phyloP scores from a whole-genome alignment of 2,888 invertebrate genomes.

The Mermis nigrescens region DNA sequence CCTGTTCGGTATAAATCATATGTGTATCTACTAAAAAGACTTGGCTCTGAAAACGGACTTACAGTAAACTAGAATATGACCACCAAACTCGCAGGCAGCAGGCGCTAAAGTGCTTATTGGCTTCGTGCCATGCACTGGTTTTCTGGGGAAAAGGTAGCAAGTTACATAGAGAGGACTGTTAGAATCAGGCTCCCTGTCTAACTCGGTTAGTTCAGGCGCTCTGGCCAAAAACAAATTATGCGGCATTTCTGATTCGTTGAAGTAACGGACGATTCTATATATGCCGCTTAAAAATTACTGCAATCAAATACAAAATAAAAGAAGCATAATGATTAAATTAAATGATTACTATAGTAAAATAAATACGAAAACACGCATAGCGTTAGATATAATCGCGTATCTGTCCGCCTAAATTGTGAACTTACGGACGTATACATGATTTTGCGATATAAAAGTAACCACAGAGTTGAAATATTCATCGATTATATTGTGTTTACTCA shows the following conservation, averaged over 20 bases:
- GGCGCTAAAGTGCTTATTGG: conserved; percentile 27
- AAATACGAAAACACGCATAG: no score
- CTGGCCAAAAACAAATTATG: conserved; percentile 29
- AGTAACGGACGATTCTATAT: conserved; percentile 12
- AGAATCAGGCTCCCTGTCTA: neutral
- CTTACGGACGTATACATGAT: no score
- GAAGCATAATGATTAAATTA: no score
- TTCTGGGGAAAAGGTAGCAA: conserved; percentile 26
- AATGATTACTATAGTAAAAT: no score
- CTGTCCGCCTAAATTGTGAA: no score
- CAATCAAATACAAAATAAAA: neutral
- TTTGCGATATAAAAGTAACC: no score
- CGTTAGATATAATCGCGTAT: no score
- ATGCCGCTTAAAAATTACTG: neutral
- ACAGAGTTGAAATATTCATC: no score
- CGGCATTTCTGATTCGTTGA: conserved; percentile 23
- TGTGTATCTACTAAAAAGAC: no score
- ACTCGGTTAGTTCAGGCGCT: conserved; percentile 11
- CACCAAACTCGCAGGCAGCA: conserved; percentile 28
- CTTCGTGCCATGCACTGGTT: conserved; percentile 20
- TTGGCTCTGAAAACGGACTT: no score
- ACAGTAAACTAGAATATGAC: conserved; percentile 28
- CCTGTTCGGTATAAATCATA: no score
- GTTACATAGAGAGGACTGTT: conserved; percentile 17
- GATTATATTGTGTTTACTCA: no score